Percentiles rank a stretch among this genome's conserved stretches.
These are phyloP conservation scores for Chrysolophus pictus DNA, from an alignment of 2,797 vertebrate species.

Conservation along the genomic window DNA sequence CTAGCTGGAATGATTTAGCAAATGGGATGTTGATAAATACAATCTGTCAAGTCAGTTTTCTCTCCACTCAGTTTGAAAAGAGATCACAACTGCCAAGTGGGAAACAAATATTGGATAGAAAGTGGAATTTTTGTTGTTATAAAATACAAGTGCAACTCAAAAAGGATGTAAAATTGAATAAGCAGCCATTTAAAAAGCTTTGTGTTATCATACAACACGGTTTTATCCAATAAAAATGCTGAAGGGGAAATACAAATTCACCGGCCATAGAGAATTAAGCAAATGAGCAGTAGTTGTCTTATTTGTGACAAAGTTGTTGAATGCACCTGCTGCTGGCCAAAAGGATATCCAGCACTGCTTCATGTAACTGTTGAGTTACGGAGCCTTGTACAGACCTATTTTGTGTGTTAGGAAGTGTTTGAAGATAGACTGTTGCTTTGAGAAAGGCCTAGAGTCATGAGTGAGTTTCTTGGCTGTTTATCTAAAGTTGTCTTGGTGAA, in stretches of 20 bases:
- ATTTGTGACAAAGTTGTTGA: too few species aligned
- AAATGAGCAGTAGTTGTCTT: background rate
- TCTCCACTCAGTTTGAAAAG: background rate
- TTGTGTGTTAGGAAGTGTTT: background rate
- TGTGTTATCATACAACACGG: background rate
- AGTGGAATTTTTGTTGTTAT: background rate
- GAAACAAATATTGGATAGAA: conserved; percentile 29
- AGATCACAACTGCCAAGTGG: background rate
- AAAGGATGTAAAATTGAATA: background rate
- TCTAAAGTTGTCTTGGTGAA: background rate
- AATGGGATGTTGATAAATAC: background rate
- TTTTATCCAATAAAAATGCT: background rate
- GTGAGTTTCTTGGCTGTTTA: background rate
- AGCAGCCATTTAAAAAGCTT: background rate
- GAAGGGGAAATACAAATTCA: background rate
- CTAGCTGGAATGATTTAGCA: background rate
- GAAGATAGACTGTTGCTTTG: background rate
- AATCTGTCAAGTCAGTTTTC: background rate
- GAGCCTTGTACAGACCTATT: background rate
- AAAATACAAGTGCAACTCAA: conserved; percentile 3
- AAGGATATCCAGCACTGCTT: background rate
- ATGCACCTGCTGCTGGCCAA: background rate
- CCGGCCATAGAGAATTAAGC: background rate
- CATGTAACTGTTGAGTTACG: background rate
- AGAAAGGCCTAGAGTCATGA: background rate